These are phyloP conservation scores for Pseudeuparius sepicola DNA, from an alignment of 2,888 invertebrate genomes.

Conservation along the genomic window DNA sequence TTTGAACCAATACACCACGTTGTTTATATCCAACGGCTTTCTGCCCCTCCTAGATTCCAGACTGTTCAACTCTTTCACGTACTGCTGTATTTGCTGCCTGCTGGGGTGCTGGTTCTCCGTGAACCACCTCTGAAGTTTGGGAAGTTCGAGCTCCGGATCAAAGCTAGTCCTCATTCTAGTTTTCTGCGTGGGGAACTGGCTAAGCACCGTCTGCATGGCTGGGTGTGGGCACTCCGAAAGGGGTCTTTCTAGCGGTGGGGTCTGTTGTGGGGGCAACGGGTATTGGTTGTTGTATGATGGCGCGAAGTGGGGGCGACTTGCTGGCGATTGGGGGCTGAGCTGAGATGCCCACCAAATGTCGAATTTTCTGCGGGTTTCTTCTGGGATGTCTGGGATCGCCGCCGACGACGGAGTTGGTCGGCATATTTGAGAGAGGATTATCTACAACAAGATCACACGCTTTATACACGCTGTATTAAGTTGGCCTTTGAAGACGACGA, in stretches of 20 bases:
- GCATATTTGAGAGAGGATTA: conserved; percentile 72
- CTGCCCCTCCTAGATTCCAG: conserved; percentile 86
- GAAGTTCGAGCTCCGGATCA: conserved; percentile 92
- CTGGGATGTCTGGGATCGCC: conserved; percentile 62
- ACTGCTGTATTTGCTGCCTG: conserved; percentile 91
- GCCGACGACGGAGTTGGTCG: conserved; percentile 60
- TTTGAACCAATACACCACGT: conserved; percentile 96
- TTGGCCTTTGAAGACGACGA: no score
- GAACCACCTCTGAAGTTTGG: conserved; percentile 95
- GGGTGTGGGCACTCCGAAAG: conserved; percentile 54
- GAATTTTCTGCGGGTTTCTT: conserved; percentile 79
- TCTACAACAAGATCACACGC: conserved; percentile 51
- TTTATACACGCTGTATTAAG: no score
- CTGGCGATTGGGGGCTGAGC: conserved; percentile 48
- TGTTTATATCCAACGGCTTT: conserved; percentile 90
- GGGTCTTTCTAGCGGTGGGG: conserved; percentile 40
- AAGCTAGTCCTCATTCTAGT: conserved; percentile 95
- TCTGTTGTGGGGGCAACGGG: conserved; percentile 39
- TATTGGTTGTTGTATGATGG: conserved; percentile 43
- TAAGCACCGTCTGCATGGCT: conserved; percentile 66
- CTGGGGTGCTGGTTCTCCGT: conserved; percentile 95
- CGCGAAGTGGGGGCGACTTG: conserved; percentile 36
- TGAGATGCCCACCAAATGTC: conserved; percentile 84
- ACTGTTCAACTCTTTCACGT: conserved; percentile 87
- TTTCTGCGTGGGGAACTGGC: conserved; percentile 72